These are phyloP conservation scores for Naja naja DNA, from an alignment of 2,113 vertebrate species.

Conservation along the genomic window DNA sequence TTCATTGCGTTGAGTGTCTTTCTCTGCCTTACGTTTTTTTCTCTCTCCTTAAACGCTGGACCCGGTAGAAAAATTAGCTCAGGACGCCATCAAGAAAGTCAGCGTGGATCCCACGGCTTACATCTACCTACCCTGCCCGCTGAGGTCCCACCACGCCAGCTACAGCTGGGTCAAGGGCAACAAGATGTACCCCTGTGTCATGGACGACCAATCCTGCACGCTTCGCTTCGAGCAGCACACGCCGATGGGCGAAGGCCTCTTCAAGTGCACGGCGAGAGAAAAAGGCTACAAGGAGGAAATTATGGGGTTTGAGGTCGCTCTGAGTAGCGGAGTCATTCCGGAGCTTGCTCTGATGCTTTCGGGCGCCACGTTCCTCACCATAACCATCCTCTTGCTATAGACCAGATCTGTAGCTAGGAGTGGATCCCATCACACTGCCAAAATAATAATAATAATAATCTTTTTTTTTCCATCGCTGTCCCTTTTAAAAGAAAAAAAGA, in stretches of 20 bases:
- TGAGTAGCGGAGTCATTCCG: slow-evolving; percentile 47
- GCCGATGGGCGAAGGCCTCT: slow-evolving; percentile 74
- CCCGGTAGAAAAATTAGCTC: slow-evolving; percentile 59
- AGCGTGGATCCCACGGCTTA: slow-evolving; percentile 68
- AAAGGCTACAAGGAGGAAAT: slow-evolving; percentile 77
- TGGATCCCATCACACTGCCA: slow-evolving; percentile 6
- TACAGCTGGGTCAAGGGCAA: slow-evolving; percentile 81
- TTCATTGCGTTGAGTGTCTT: too few species aligned
- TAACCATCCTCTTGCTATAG: neutral
- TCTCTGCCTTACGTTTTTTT: neutral
- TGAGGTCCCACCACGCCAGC: slow-evolving; percentile 76
- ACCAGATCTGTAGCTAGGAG: neutral
- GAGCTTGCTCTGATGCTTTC: neutral
- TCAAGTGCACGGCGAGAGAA: slow-evolving; percentile 77
- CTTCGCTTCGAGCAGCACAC: slow-evolving; percentile 66
- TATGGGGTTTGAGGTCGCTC: slow-evolving; percentile 73
- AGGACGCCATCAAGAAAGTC: slow-evolving; percentile 69
- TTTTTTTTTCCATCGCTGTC: neutral
- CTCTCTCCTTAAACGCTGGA: slow-evolving; percentile 12
- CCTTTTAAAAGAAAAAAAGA: too few species aligned
- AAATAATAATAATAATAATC: neutral
- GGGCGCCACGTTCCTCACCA: neutral
- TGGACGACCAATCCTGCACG: slow-evolving; percentile 76
- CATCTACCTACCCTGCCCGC: slow-evolving; percentile 75
- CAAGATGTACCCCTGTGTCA: slow-evolving; percentile 72